Evolutionary conservation across 2,113 vertebrate species (phyloP).

Genomic region (Lepidothrix coronata): DNA sequence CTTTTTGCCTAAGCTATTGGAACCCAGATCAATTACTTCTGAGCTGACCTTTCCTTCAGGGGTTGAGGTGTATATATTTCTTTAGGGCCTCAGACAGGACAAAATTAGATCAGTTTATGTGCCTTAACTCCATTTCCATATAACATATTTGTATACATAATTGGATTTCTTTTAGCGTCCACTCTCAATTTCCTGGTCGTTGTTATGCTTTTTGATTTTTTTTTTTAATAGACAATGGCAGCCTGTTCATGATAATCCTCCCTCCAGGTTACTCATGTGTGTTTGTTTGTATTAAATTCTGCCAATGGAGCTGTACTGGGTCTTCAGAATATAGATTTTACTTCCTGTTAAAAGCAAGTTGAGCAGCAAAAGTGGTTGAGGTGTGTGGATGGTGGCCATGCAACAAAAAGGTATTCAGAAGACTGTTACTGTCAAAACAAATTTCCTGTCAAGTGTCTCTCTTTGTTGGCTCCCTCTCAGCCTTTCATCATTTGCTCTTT

Average conservation of each 20-base stretch:
- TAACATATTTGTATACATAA: not conserved
- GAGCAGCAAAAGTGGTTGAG: not conserved
- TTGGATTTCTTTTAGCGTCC: not conserved
- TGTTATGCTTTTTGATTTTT: not conserved
- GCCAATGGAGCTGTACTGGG: not conserved
- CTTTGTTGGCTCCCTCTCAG: slow-evolving; percentile 1
- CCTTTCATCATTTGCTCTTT: not conserved
- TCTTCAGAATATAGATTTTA: not conserved
- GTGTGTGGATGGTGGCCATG: not conserved
- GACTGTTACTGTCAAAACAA: not conserved
- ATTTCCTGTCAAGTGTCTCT: not conserved
- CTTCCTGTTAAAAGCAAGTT: not conserved
- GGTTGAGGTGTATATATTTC: not conserved
- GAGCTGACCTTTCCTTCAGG: not conserved
- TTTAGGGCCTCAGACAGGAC: not conserved
- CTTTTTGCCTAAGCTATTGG: not conserved
- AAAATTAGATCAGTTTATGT: not conserved
- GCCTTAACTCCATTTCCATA: not conserved
- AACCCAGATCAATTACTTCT: not conserved
- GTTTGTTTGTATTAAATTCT: not conserved
- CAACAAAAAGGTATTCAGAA: not conserved
- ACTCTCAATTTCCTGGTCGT: not conserved
- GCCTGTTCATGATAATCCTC: not conserved
- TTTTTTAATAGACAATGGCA: not conserved
- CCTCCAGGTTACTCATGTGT: not conserved